Base-by-base conservation (phyloP, 2,113 vertebrate genomes). In the Uria lomvia region DNA sequence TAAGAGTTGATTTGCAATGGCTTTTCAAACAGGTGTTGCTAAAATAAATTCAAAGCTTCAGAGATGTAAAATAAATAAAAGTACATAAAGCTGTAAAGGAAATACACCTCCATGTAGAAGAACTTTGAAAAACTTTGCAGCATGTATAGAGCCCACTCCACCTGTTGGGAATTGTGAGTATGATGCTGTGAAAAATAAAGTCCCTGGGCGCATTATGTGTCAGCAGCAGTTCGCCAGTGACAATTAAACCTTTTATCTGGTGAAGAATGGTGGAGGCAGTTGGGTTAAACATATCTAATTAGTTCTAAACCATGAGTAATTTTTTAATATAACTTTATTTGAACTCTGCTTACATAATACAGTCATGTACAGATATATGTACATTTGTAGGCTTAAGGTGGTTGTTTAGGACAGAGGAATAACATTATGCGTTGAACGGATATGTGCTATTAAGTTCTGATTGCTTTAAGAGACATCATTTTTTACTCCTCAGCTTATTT, bases 61-160 rank as follows among this genome's bases (percentile, higher is more conserved):
- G 81, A 66, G 18, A 18, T 43, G 8, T 40, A 40, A 85, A 76
- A 27, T 34, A 88, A 83, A 43, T 75, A 42, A 81, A 74, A 29
- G 84, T 40, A 23, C 29, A 11, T 86, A 36, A 59, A 89, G 12
- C 38, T 76, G 30, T 27, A 29, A 49, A 9, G 36, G 27, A 45
- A 67, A 42, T 49, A n/a, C 1, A 30, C 12, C 14, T 68, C 4
- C 2, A 0, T 20, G 6, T 58, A 45, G 60, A 85, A 77, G 13
- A 29, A 52, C 27, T 27, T 4, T 65, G 59, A 52, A 70, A 70
- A 93, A 45, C 16, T 55, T 42, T 23, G 27, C 22, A 66, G 43
- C 50, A 15, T 1, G 0, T 34, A 5, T 0, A 63, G 43, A 83
- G 15, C 62, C 22, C 47, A 5, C 40, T 42, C 14, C 56, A 55